A percentile compares a stretch with the other conserved stretches of the same genome.
phyloP scores from a whole-genome alignment of 2,888 invertebrate species.

The Pyrrhia umbra region DNA sequence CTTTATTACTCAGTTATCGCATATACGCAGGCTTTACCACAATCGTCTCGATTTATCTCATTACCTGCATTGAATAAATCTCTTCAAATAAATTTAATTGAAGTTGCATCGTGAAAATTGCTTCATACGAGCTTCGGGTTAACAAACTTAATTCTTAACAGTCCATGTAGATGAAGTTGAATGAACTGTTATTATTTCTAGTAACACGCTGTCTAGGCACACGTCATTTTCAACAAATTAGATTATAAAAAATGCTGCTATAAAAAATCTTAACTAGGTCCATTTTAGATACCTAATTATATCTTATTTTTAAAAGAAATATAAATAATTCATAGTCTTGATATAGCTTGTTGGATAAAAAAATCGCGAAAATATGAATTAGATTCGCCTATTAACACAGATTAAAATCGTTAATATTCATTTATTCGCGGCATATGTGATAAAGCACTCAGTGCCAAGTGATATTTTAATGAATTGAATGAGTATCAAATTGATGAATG shows the following conservation, averaged over 20 bases:
- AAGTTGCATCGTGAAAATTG: conserved; percentile 20
- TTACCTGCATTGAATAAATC: background rate
- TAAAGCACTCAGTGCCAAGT: conserved; percentile 32
- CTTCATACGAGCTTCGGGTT: conserved; percentile 34
- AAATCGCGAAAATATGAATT: conserved; percentile 21
- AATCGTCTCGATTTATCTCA: background rate
- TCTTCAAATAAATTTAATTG: conserved; percentile 9
- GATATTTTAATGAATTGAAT: conserved; percentile 40
- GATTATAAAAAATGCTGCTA: conserved; percentile 40
- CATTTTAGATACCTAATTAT: conserved; percentile 40
- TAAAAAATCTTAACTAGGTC: conserved; percentile 50
- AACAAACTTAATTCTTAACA: conserved; percentile 53
- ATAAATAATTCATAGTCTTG: conserved; percentile 51
- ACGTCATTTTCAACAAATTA: conserved; percentile 45
- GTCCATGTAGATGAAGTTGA: conserved; percentile 55
- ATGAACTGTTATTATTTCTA: conserved; percentile 61
- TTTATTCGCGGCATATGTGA: conserved; percentile 23
- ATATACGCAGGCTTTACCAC: conserved; percentile 4
- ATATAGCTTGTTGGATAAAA: conserved; percentile 10
- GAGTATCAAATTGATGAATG: conserved; percentile 28
- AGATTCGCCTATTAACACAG: conserved; percentile 30
- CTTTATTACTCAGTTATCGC: conserved; percentile 6
- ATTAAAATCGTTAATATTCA: conserved; percentile 49
- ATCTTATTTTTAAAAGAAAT: conserved; percentile 28
- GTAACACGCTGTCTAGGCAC: conserved; percentile 44